Base-by-base conservation (phyloP, 1,140 invertebrate genomes). In the Drosophila kanapiae region DNA sequence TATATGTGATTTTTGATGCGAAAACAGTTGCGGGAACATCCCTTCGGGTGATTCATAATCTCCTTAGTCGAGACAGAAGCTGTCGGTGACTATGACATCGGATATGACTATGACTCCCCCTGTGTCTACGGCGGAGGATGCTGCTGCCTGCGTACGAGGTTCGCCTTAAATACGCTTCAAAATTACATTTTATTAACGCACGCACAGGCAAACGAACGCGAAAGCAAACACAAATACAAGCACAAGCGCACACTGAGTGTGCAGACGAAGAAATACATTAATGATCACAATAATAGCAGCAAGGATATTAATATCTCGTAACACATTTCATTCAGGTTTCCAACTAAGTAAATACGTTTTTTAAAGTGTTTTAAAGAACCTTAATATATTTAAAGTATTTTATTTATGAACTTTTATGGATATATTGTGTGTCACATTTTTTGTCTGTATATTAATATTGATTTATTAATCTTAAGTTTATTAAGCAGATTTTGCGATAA, bases 141-240 rank as follows among this genome's bases (percentile, higher is more conserved):
- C 49, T 33, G 35, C 64, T 75, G 77, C 78, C n/a, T 80, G 67
- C 57, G 74, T 71, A 78, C 82, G 80, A 78, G 74, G 62, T 81
- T 74, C 51, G 75, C 82, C 82, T 78, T 85, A 61, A 85, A 85
- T 81, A 67, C 78, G 82, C 59, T 85, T 85, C 82, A 85, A 81
- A 85, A 85, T 85, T 85, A 85, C 82, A 85, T 85, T 85, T 85
- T 85, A 85, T 81, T 81, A 85, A 75, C 82, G 82, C 82, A 85
- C 69, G 65, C 82, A 85, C 54, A 57, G 48, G 58, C 67, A 45
- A 16, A 53, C 56, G 47, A 51, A 40, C 11, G 31, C 27, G 53
- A 16, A 51, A 51, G 31, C 18, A 38, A 45, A 69, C 45, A 33
- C 37, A 31, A 42, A 48, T 23, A 29, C 58, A 62, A 37, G 40